Evolutionary conservation across 2,888 invertebrate species (phyloP).

Genomic region (Platycheirus rosarum): DNA sequence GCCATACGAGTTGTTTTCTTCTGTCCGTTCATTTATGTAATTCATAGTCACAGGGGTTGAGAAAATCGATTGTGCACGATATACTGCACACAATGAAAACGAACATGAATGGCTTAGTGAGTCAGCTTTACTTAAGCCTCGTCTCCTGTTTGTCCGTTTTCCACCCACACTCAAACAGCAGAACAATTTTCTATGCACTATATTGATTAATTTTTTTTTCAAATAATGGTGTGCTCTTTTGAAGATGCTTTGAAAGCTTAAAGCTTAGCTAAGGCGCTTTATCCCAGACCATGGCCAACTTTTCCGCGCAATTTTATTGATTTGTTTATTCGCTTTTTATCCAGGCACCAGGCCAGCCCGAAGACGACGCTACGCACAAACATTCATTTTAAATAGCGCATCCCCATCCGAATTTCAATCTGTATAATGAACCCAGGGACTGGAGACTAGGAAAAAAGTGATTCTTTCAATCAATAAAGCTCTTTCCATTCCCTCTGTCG

Average conservation of each 20-base stretch:
- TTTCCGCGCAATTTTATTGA: slow-evolving; percentile 72
- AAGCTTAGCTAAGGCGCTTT: slow-evolving; percentile 58
- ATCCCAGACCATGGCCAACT: slow-evolving; percentile 80
- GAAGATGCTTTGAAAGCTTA: slow-evolving; percentile 49
- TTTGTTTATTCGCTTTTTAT: slow-evolving; percentile 43
- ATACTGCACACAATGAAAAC: slow-evolving; percentile 32
- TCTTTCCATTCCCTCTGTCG: slow-evolving; percentile 37
- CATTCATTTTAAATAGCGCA: slow-evolving; percentile 28
- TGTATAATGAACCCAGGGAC: background rate
- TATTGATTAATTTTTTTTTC: slow-evolving; percentile 44
- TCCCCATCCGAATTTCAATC: background rate
- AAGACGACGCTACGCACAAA: slow-evolving; percentile 62
- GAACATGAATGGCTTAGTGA: slow-evolving; percentile 49
- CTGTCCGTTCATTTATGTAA: too few relatives aligned
- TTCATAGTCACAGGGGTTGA: slow-evolving; percentile 2
- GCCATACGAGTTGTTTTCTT: too few relatives aligned
- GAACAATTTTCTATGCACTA: slow-evolving; percentile 6
- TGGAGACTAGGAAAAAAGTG: too few relatives aligned
- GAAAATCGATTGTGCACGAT: slow-evolving; percentile 48
- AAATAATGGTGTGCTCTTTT: background rate
- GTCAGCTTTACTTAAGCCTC: slow-evolving; percentile 15
- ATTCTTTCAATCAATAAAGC: slow-evolving; percentile 54
- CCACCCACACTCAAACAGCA: background rate
- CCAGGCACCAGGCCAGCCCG: slow-evolving; percentile 61
- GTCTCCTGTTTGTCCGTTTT: background rate